phyloP scores from a whole-genome alignment of 2,113 vertebrate genomes.

The Nothoprocta perdicaria region DNA sequence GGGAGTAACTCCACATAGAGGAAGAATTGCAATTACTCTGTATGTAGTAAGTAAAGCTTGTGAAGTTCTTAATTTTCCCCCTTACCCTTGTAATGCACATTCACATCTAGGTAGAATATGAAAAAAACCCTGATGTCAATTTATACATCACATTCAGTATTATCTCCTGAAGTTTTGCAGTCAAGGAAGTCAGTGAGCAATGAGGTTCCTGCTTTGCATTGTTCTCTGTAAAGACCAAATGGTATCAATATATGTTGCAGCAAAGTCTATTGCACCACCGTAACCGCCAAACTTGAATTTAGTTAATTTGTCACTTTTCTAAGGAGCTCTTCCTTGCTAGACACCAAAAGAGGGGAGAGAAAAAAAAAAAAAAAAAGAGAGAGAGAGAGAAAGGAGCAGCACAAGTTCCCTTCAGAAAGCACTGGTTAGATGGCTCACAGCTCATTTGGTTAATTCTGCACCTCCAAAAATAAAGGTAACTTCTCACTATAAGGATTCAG shows the following conservation, averaged over 20 bases:
- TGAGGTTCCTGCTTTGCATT: background rate
- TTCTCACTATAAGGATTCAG: background rate
- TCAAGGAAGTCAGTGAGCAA: background rate
- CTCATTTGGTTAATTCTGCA: background rate
- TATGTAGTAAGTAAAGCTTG: background rate
- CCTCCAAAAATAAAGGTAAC: background rate
- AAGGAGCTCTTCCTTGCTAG: background rate
- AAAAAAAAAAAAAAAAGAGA: too few species aligned
- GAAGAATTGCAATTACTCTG: background rate
- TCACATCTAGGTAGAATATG: background rate
- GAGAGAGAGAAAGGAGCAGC: background rate
- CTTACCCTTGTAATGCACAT: rapidly evolving
- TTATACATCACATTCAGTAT: background rate
- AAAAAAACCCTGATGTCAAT: background rate
- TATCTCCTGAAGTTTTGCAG: background rate
- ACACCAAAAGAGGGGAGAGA: too few species aligned
- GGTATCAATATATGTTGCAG: background rate
- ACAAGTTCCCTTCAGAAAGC: background rate
- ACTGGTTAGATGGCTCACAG: background rate
- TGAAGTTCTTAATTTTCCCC: background rate
- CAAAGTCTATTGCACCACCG: background rate
- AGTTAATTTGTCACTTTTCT: background rate
- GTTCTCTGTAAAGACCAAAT: background rate
- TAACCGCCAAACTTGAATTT: background rate
- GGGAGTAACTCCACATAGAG: background rate